Evolutionary conservation across 37 sponge, comb jelly and placozoan species (phyloP), one percentile per base, ranked within the genome.

Genomic region (Lycopodina hypogea): DNA sequence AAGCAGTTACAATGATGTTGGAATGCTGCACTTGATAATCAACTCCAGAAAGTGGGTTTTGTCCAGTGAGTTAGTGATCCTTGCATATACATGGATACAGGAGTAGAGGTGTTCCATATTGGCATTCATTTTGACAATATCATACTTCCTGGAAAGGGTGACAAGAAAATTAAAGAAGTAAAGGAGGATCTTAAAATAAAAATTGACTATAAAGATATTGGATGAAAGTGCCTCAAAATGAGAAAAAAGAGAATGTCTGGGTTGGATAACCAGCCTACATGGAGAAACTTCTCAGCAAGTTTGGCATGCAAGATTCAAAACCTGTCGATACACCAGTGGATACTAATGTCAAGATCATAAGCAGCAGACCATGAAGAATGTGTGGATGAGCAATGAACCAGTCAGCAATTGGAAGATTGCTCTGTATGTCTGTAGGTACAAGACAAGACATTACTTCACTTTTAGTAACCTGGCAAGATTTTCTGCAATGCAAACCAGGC

Each of bases 21-120:
- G 84, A 89, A 84, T 75, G 19, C 23, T 0, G 72, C 71, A 50
- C 35, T 74, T 2, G 78, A 84, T 63, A 59, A 53, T 36, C 77
- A 84, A 9, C 76, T 89, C 18, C 79, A 83, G 59, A 56, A 56
- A 57, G 68, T 89, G 70, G 84, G 89, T 50, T 89, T 89, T 51
- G 24, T 42, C 8, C 89, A 85, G 71, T 7, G 50, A 22, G 29
- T 50, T 18, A 42, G 71, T 80, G 90, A 90, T 71, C 89, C 90
- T 34, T 89, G 81, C 59, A 65, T 75, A 24, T 81, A 77, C 57
- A 68, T 58, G 23, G 40, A 52, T 34, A n/a, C n/a, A n/a, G n/a
- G n/a, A 42, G 60, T 58, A n/a, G 53, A 52, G 36, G 18, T 19
- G 48, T 35, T 71, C 39, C 7, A 1, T 71, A 42, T 71, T 71